Evolutionary conservation across 1,140 invertebrate species (phyloP), one percentile per base, ranked within the genome.

Genomic region (Harlomillsia oculata): DNA sequence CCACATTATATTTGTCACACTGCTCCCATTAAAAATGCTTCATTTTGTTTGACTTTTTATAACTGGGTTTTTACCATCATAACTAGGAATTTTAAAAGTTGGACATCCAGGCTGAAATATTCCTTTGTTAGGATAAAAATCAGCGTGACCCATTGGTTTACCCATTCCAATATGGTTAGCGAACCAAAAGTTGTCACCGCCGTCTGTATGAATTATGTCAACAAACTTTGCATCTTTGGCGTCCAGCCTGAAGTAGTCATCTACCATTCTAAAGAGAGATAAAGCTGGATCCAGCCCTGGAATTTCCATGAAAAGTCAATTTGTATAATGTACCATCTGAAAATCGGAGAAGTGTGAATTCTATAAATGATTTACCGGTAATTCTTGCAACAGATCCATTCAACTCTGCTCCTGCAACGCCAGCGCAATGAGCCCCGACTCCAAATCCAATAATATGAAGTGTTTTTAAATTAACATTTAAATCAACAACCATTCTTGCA

Each of bases 361-460:
- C 29, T 48, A 30, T 29, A n/a, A 4, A 48, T 34, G 32, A 34
- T 5, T 25, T 20, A 43, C 50, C 50, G 40, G 50, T 53, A 20
- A 53, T 69, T 28, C 67, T 56, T 23, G 56, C 67, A 2, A 68
- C 41, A 36, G 50, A n/a, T 3, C 40, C n/a, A 16, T 56, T 36
- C 2, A 70, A 25, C 26, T 65, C 52, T 26, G 56, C 48, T 8
- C 69, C 69, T 16, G 57, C 59, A 34, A 69, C 66, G 1, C 72
- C 72, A n/a, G 67, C 67, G 25, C 69, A 60, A 39, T 74, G 72
- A 16, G 70, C 67, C 2, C 72, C 72, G 1, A 73, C 59, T 48
- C 70, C 71, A 60, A 72, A 72, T 1, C 72, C 74, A 51, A 75
- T 71, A 9, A 74, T 49, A 52, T 76, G 73, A 16, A 60, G 13